Percentiles rank a stretch among this genome's conserved stretches.
phyloP scores from a whole-genome alignment of 2,888 invertebrate species.

The Bugula neritina region DNA sequence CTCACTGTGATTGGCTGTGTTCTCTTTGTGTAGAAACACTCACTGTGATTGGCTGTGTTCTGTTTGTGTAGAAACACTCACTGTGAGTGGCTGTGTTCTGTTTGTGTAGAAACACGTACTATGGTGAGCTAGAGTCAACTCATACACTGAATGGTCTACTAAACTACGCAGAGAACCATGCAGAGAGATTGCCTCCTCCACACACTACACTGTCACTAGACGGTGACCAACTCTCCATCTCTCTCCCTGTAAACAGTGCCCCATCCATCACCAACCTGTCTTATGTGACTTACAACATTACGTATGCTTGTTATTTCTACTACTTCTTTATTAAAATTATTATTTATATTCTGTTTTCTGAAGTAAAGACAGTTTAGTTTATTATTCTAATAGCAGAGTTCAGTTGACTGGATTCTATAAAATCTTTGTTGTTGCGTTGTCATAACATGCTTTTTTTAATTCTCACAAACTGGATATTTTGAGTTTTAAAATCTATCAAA shows the following conservation, averaged over 20 bases:
- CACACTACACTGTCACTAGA: neutral
- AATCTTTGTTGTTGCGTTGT: too few relatives aligned
- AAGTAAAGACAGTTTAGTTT: too few relatives aligned
- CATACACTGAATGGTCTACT: constrained; percentile 8
- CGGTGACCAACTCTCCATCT: neutral
- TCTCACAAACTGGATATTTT: too few relatives aligned
- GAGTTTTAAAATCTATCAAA: too few relatives aligned
- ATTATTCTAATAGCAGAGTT: too few relatives aligned
- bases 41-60: neutral
- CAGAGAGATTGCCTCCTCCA: neutral
- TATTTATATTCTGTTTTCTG: too few relatives aligned
- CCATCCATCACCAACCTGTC: constrained; percentile 12
- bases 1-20: neutral
- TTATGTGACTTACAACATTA: constrained; percentile 17
- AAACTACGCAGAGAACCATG: neutral
- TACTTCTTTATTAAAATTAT: neutral
- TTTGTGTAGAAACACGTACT: constrained; percentile 11
- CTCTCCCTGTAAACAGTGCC: neutral
- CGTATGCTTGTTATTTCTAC: neutral
- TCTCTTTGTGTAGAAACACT: neutral
- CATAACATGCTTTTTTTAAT: too few relatives aligned
- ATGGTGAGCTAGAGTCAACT: constrained; percentile 14
- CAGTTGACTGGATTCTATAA: too few relatives aligned
- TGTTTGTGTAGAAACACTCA: neutral
- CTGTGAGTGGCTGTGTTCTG: neutral